Percentiles rank a stretch among this genome's conserved stretches.
phyloP scores from a whole-genome alignment of 2,888 invertebrate species.

The Byasa hedistus region DNA sequence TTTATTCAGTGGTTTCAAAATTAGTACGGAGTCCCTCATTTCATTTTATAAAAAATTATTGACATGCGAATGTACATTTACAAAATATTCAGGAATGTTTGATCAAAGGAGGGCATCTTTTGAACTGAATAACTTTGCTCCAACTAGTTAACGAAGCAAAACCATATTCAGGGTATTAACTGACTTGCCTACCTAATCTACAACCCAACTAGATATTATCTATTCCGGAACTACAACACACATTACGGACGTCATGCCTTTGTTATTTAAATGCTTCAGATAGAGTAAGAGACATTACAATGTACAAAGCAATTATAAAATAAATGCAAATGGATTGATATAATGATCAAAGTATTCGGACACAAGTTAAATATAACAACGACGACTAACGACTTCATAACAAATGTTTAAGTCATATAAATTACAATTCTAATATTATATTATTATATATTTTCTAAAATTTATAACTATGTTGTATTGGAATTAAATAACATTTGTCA shows the following conservation, averaged over 20 bases:
- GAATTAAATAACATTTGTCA: background rate
- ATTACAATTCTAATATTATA: no score
- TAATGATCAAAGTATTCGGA: background rate
- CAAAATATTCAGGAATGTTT: background rate
- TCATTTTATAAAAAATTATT: no score
- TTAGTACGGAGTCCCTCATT: no score
- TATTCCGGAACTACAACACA: background rate
- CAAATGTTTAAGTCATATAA: no score
- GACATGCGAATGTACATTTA: background rate
- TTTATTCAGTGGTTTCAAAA: no score
- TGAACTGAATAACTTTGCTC: background rate
- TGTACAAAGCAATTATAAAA: background rate
- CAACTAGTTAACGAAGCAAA: constrained; percentile 1
- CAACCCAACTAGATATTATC: background rate
- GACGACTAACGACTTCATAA: no score
- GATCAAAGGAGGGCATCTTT: background rate
- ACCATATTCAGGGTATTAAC: constrained; percentile 2
- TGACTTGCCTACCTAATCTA: constrained; percentile 1
- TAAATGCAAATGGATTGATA: background rate
- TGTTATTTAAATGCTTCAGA: background rate
- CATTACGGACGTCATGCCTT: background rate
- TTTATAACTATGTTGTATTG: background rate
- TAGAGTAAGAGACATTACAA: background rate
- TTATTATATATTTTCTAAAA: no score
- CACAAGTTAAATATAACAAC: no score